Conservation (phyloP, 53 echinoderm and acorn worm genomes). For the Zoroaster sp. region DNA sequence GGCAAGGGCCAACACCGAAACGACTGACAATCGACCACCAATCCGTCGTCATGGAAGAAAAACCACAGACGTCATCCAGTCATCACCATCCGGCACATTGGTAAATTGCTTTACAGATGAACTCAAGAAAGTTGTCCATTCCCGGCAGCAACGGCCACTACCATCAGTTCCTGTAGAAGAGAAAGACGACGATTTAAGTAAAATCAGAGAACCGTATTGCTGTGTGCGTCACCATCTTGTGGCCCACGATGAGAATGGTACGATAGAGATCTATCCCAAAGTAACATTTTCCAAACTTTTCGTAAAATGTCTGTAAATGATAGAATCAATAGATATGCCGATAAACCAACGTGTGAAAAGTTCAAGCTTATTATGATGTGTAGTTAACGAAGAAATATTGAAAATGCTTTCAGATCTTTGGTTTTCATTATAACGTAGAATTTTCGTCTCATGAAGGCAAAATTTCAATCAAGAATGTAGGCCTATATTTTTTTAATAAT, state of each 20-base stretch:
- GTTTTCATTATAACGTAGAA: too few species aligned
- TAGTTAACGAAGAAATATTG: too few species aligned
- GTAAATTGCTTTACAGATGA: not conserved
- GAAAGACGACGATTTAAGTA: not conserved
- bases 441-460: too few species aligned
- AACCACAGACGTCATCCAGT: not conserved
- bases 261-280: too few species aligned
- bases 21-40: not conserved
- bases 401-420: too few species aligned
- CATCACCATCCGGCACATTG: not conserved
- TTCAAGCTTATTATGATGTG: too few species aligned
- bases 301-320: too few species aligned
- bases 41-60: not conserved
- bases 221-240: slow-evolving; percentile 4
- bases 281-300: too few species aligned
- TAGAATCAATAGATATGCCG: too few species aligned
- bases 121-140: not conserved
- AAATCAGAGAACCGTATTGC: not conserved
- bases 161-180: not conserved
- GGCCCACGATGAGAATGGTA: not conserved
- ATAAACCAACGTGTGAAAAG: too few species aligned
- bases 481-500: too few species aligned
- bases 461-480: too few species aligned
- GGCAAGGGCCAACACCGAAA: not conserved
- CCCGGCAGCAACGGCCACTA: not conserved